Percentiles rank a stretch among this genome's conserved stretches.
Evolutionary conservation across 2,113 vertebrate genomes (phyloP).

Genomic region (Pycnonotus jocosus): DNA sequence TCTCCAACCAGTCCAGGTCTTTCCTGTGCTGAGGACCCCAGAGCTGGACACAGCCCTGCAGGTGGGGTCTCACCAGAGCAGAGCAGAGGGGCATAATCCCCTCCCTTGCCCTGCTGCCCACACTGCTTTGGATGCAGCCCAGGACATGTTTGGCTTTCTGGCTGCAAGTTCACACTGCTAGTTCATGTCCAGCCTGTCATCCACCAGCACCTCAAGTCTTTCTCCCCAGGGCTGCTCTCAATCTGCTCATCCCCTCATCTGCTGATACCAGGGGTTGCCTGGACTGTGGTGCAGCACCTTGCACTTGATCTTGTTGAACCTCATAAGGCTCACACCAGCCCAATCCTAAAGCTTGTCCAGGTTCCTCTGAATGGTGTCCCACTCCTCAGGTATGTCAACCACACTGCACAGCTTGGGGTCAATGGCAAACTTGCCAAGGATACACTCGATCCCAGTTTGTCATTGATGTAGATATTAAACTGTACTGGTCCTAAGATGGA

Average conservation of each 20-base stretch:
- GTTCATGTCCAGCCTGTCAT: background rate
- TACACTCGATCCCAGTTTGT: background rate
- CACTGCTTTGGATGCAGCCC: fast-evolving
- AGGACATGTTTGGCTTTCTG: background rate
- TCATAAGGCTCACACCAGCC: background rate
- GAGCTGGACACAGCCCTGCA: background rate
- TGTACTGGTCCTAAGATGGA: background rate
- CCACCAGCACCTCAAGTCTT: background rate
- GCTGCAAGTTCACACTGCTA: too few relatives aligned
- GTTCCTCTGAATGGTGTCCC: background rate
- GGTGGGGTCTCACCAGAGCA: background rate
- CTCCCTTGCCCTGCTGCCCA: background rate
- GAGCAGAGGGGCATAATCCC: background rate
- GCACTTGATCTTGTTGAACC: background rate
- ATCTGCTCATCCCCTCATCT: background rate
- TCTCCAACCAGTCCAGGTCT: background rate
- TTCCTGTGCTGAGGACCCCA: background rate
- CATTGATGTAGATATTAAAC: background rate
- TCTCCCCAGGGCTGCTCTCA: background rate
- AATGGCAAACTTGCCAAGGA: background rate
- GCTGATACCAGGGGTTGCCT: background rate
- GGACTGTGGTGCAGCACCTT: background rate
- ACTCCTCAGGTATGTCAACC: background rate
- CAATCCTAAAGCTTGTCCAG: background rate
- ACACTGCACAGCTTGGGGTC: background rate